These are phyloP conservation scores for Pachyseris speciosa DNA, from an alignment of 64 coral and sea anemone genomes.

Conservation along the genomic window DNA sequence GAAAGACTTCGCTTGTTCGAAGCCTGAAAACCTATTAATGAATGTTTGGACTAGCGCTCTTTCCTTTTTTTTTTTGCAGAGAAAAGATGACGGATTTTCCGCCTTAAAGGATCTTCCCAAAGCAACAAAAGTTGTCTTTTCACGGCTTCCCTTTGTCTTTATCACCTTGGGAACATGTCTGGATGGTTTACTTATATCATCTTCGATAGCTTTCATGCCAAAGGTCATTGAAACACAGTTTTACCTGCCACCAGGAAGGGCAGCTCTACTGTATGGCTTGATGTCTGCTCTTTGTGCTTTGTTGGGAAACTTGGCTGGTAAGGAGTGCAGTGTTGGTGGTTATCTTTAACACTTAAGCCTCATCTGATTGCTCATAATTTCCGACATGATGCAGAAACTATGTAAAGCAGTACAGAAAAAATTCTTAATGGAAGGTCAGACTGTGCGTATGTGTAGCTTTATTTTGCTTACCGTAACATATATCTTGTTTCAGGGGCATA, in stretches of 20 bases:
- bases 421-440: no score
- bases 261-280: conserved; percentile 58
- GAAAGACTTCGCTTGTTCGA: no score
- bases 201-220: conserved; percentile 49
- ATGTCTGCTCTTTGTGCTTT: conserved; percentile 15
- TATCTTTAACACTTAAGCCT: no score
- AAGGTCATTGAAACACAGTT: conserved; percentile 75
- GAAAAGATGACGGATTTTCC: background rate
- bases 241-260: conserved; percentile 21
- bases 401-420: background rate
- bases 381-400: no score
- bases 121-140: conserved; percentile 73
- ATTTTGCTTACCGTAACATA: background rate
- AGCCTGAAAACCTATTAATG: no score
- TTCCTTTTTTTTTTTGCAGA: background rate
- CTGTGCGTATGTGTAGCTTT: no score
- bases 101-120: conserved; percentile 66
- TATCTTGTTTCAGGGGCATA: conserved; percentile 63
- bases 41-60: no score
- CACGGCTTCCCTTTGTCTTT: conserved; percentile 50
- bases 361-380: no score
- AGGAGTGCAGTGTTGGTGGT: background rate
- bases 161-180: conserved; percentile 44
- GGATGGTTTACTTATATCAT: conserved; percentile 35
- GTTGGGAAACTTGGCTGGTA: conserved; percentile 71